Percentiles rank a stretch among this genome's conserved stretches.
These are phyloP conservation scores for Phoebastria nigripes DNA, from an alignment of 2,797 vertebrate genomes.

Conservation along the genomic window DNA sequence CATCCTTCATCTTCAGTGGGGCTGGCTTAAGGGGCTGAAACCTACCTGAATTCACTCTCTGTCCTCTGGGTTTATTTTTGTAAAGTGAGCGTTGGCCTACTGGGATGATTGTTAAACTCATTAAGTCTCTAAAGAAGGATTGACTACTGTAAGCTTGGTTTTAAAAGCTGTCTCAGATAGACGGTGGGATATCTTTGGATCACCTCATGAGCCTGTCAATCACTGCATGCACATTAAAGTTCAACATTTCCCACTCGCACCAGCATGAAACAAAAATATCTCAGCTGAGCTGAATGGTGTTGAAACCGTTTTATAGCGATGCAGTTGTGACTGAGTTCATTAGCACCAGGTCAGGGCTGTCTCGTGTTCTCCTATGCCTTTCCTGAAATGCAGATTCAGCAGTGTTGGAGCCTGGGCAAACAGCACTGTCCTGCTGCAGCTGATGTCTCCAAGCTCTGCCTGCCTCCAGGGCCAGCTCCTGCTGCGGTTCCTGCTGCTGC, in stretches of 20 bases:
- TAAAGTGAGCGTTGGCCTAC: not conserved
- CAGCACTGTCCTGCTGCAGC: not conserved
- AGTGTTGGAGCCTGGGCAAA: not conserved
- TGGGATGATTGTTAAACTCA: not conserved
- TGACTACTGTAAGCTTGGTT: not conserved
- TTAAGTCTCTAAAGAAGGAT: not conserved
- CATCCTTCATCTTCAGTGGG: not conserved
- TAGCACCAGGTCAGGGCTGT: not conserved
- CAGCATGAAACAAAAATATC: not conserved
- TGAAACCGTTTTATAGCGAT: rapidly evolving
- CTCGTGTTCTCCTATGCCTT: not conserved
- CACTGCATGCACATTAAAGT: not conserved
- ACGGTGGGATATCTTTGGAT: not conserved
- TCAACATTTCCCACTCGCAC: not conserved
- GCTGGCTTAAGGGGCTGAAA: not conserved
- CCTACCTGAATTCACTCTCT: not conserved
- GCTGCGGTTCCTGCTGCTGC: not conserved
- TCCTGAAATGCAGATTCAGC: not conserved
- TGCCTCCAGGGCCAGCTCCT: not conserved
- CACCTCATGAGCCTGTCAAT: not conserved
- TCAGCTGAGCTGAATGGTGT: not conserved
- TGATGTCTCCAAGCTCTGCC: not conserved
- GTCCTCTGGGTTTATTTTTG: not conserved
- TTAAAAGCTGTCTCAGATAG: not conserved
- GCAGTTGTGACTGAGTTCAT: not conserved